These are phyloP conservation scores for Trachelus iudaicus DNA, from an alignment of 2,888 invertebrate genomes.

Conservation along the genomic window DNA sequence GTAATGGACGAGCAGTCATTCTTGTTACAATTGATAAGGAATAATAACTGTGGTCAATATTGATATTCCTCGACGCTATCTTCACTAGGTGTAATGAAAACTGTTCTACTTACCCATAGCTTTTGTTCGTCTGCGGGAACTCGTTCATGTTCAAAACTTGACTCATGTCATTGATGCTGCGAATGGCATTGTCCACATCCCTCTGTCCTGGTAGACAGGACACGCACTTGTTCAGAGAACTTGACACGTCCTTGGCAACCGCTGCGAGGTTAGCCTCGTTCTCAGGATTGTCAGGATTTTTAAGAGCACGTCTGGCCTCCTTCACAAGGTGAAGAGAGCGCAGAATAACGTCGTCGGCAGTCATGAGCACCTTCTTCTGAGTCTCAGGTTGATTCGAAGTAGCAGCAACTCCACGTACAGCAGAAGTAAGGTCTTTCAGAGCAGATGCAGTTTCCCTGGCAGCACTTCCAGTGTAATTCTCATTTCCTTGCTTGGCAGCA, in stretches of 20 bases:
- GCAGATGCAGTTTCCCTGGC: slow-evolving; percentile 84
- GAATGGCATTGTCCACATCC: slow-evolving; percentile 91
- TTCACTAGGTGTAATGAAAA: slow-evolving; percentile 7
- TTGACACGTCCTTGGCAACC: slow-evolving; percentile 79
- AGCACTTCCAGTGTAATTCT: slow-evolving; percentile 83
- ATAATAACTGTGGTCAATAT: background rate
- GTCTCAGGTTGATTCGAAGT: slow-evolving; percentile 70
- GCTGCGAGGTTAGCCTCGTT: slow-evolving; percentile 72
- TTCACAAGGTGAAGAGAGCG: slow-evolving; percentile 83
- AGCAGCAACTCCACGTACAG: slow-evolving; percentile 83
- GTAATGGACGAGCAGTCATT: background rate
- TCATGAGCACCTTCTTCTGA: slow-evolving; percentile 72
- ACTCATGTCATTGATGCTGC: slow-evolving; percentile 81
- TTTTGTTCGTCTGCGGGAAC: slow-evolving; percentile 80
- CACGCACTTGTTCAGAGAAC: slow-evolving; percentile 75
- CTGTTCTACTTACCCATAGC: slow-evolving; percentile 70
- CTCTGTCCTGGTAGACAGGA: slow-evolving; percentile 92
- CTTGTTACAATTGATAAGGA: background rate
- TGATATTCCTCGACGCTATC: background rate
- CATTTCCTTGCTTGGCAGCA: slow-evolving; percentile 84
- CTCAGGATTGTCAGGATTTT: slow-evolving; percentile 74
- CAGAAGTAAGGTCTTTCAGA: slow-evolving; percentile 78
- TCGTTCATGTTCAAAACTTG: slow-evolving; percentile 79
- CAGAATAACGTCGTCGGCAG: slow-evolving; percentile 83
- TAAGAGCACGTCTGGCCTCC: slow-evolving; percentile 82